Evolutionary conservation across 1,140 invertebrate species (phyloP).

Genomic region (Acromyrmex charruanus): DNA sequence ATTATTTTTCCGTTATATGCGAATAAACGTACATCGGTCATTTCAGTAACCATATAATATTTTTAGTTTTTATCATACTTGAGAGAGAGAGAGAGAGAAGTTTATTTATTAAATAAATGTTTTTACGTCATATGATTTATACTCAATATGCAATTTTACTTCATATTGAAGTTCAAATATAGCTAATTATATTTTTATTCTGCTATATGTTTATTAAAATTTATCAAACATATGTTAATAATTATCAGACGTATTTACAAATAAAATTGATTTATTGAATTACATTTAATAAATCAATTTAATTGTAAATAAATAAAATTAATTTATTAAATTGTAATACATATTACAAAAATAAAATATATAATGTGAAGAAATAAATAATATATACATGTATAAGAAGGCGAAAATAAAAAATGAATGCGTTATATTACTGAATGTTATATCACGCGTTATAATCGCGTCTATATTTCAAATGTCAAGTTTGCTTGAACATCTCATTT

Average conservation of each 20-base stretch:
- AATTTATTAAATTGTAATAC: background rate
- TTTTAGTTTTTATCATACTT: background rate
- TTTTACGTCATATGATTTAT: background rate
- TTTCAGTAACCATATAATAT: background rate
- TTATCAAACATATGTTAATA: background rate
- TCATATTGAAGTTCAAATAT: background rate
- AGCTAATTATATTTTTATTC: slow-evolving; percentile 3
- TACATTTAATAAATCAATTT: too few relatives aligned
- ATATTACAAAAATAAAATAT: background rate
- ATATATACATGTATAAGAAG: background rate
- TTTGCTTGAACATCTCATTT: slow-evolving; percentile 22
- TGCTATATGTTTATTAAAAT: background rate
- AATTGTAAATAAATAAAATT: background rate
- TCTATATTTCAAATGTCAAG: slow-evolving; percentile 27
- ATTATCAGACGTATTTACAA: slow-evolving; percentile 1
- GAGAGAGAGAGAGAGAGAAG: background rate
- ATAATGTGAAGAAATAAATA: background rate
- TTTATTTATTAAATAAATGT: background rate
- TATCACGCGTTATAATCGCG: background rate
- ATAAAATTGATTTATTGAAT: background rate
- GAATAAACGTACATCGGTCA: background rate
- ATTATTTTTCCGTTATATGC: background rate
- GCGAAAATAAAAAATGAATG: background rate
- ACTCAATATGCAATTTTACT: background rate
- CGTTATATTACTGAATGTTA: background rate